Evolutionary conservation across 23 tunicate species (phyloP).

Genomic region (Oikopleura vanhoeffeni): DNA sequence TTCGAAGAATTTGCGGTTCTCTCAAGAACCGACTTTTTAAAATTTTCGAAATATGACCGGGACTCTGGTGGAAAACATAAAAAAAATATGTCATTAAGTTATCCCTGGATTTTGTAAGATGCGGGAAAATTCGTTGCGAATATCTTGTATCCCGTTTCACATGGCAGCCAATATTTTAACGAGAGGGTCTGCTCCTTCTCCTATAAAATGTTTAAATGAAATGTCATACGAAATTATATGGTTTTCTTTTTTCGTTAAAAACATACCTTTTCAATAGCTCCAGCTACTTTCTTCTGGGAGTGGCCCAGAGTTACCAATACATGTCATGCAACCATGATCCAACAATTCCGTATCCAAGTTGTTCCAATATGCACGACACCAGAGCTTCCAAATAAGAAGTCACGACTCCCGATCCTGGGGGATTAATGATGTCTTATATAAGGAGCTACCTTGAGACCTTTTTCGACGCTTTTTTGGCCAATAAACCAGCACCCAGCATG

Average conservation of each 20-base stretch:
- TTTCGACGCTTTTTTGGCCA: constrained; percentile 72
- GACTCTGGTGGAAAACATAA: no score
- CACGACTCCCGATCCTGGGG: constrained; percentile 95
- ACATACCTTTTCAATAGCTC: constrained; percentile 46
- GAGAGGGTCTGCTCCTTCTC: no score
- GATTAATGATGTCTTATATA: no score
- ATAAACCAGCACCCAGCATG: constrained; percentile 87
- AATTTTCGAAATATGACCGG: no score
- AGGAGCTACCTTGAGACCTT: constrained; percentile 52
- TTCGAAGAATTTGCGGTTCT: no score
- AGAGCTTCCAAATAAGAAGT: constrained; percentile 66
- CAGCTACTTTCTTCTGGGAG: constrained; percentile 43
- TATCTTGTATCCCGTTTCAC: no score
- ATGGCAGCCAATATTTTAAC: background rate
- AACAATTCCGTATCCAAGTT: constrained; percentile 69
- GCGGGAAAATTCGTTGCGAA: no score
- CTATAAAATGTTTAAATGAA: background rate
- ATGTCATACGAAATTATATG: background rate
- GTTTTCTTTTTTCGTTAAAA: background rate
- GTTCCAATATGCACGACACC: constrained; percentile 38
- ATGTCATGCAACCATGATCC: constrained; percentile 98
- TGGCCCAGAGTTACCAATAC: constrained; percentile 95
- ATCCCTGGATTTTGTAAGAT: no score
- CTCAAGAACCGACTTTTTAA: no score
- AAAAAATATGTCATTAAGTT: no score